These are phyloP conservation scores for Sciurus vulgaris DNA, from an alignment of 2,797 vertebrate species.

Conservation along the genomic window DNA sequence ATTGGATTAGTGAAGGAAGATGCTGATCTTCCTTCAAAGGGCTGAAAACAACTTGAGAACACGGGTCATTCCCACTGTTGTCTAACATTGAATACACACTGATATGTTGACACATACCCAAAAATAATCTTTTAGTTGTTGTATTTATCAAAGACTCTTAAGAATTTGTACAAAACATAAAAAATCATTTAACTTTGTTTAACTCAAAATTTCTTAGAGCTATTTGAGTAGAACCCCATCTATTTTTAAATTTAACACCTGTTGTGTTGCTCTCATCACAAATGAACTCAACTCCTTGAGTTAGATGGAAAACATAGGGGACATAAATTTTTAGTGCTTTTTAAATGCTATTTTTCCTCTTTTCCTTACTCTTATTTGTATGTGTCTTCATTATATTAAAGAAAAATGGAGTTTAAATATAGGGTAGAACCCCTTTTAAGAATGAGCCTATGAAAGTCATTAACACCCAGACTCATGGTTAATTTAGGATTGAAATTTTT, in stretches of 20 bases:
- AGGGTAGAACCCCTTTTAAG: not conserved
- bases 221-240: conserved; percentile 6
- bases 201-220: conserved; percentile 17
- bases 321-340: conserved; percentile 24
- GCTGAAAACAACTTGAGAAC: not conserved
- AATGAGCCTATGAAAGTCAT: not conserved
- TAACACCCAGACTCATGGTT: not conserved
- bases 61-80: conserved; percentile 1
- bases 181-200: not conserved
- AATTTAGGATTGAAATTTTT: not conserved
- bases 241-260: conserved; percentile 49
- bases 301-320: conserved; percentile 4
- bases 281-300: conserved; percentile 6
- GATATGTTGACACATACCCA: not conserved
- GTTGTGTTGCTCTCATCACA: conserved; percentile 18
- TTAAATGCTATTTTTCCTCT: not conserved
- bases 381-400: not conserved
- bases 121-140: not conserved
- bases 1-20: not conserved
- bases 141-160: not conserved
- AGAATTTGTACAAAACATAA: not conserved
- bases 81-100: not conserved
- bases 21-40: not conserved
- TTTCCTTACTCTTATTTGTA: not conserved
- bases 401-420: conserved; percentile 36